Conservation (phyloP, 2,888 invertebrate genomes). For the Drosophila robusta region DNA sequence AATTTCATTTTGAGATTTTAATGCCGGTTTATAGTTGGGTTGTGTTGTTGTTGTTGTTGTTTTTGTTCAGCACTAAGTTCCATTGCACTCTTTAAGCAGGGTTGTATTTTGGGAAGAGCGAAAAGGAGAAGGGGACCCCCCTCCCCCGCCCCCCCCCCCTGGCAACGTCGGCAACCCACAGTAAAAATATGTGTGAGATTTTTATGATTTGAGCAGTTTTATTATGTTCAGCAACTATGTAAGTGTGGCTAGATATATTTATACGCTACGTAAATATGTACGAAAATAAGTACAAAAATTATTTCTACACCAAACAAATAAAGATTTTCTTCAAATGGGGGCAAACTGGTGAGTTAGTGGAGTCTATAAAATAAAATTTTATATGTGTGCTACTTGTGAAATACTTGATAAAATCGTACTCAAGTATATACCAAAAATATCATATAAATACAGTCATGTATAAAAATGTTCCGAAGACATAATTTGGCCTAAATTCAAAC, state of each 20-base stretch:
- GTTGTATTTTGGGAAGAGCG: constrained; percentile 11
- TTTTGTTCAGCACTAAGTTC: constrained; percentile 25
- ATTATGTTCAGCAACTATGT: constrained; percentile 42
- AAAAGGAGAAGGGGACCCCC: background rate
- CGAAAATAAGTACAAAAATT: too few relatives aligned
- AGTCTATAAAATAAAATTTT: too few relatives aligned
- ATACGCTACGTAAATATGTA: background rate
- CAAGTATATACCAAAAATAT: background rate
- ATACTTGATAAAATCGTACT: background rate
- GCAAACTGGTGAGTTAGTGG: too few relatives aligned
- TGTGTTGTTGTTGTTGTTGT: constrained; percentile 6
- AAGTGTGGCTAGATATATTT: constrained; percentile 8
- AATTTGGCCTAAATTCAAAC: too few relatives aligned
- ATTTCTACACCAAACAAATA: too few relatives aligned
- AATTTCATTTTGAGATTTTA: constrained; percentile 54
- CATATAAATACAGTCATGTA: background rate
- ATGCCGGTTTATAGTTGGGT: constrained; percentile 48
- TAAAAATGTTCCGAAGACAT: background rate
- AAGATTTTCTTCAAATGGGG: too few relatives aligned
- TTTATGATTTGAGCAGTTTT: constrained; percentile 55
- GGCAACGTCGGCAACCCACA: constrained; percentile 13
- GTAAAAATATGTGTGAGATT: constrained; percentile 27
- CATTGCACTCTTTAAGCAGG: constrained; percentile 50
- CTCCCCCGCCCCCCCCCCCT: constrained; percentile 2
- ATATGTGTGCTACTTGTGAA: background rate